Percentiles rank a stretch among this genome's conserved stretches.
These are phyloP conservation scores for Sarcophaga caerulescens DNA, from an alignment of 2,888 invertebrate species.

Conservation along the genomic window DNA sequence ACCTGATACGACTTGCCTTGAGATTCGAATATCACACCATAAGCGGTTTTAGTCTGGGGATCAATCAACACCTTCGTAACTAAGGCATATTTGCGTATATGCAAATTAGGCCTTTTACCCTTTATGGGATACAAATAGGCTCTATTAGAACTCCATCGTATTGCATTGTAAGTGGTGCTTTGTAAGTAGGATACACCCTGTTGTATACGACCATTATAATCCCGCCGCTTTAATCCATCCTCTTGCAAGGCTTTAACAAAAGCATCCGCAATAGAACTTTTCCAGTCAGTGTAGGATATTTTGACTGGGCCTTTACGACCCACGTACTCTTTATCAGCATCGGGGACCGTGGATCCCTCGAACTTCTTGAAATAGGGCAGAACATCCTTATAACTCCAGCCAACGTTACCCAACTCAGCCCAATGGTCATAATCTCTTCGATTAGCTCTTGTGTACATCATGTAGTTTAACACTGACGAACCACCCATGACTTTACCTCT, in stretches of 20 bases:
- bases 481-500: constrained; percentile 92
- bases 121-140: constrained; percentile 84
- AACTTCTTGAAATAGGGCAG: constrained; percentile 89
- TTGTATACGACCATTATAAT: constrained; percentile 85
- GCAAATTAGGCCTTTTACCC: constrained; percentile 82
- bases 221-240: constrained; percentile 84
- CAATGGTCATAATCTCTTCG: constrained; percentile 89
- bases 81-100: constrained; percentile 82
- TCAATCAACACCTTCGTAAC: constrained; percentile 84
- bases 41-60: constrained; percentile 81
- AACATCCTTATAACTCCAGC: constrained; percentile 88
- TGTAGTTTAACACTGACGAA: constrained; percentile 89
- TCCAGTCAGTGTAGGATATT: constrained; percentile 82
- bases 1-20: constrained; percentile 81
- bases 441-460: constrained; percentile 89
- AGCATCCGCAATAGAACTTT: constrained; percentile 83
- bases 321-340: constrained; percentile 81
- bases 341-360: constrained; percentile 86
- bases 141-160: constrained; percentile 83
- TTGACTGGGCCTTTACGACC: constrained; percentile 83
- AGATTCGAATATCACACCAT: constrained; percentile 83
- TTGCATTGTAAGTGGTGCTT: constrained; percentile 83
- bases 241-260: constrained; percentile 85
- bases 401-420: constrained; percentile 86
- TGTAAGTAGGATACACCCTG: constrained; percentile 85